These are phyloP conservation scores for Myopa testacea DNA, from an alignment of 2,888 invertebrate species.

Conservation along the genomic window DNA sequence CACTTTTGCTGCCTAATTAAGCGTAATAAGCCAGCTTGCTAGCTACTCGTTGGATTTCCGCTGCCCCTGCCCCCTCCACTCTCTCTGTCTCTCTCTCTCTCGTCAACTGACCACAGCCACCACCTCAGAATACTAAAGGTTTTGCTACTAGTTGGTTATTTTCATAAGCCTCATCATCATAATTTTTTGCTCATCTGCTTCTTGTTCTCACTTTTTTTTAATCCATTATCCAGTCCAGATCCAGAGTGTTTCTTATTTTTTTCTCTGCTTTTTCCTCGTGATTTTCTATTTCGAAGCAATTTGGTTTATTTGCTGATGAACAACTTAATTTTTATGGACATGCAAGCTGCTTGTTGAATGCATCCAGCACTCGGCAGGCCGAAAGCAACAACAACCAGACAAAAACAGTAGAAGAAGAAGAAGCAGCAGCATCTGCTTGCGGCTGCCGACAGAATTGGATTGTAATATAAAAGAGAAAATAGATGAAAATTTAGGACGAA, in stretches of 20 bases:
- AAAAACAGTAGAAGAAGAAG: too few species aligned
- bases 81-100: background rate
- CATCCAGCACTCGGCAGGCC: slow-evolving; percentile 2
- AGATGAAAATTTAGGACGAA: background rate
- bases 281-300: slow-evolving; percentile 27
- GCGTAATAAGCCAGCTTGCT: slow-evolving; percentile 4
- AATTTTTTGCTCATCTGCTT: too few species aligned
- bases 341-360: slow-evolving; percentile 50
- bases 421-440: too few species aligned
- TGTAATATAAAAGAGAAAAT: background rate
- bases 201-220: too few species aligned
- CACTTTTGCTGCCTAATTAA: slow-evolving; percentile 26
- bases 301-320: slow-evolving; percentile 38
- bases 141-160: background rate
- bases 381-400: background rate
- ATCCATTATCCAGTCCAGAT: too few species aligned
- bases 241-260: background rate
- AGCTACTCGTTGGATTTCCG: background rate
- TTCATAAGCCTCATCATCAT: too few species aligned
- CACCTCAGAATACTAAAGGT: too few species aligned
- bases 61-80: background rate
- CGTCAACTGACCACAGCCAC: background rate
- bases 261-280: background rate
- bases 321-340: slow-evolving; percentile 64
- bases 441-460: background rate